Base-by-base conservation (phyloP, 2,113 vertebrate species). In the Cichladusa arquata region DNA sequence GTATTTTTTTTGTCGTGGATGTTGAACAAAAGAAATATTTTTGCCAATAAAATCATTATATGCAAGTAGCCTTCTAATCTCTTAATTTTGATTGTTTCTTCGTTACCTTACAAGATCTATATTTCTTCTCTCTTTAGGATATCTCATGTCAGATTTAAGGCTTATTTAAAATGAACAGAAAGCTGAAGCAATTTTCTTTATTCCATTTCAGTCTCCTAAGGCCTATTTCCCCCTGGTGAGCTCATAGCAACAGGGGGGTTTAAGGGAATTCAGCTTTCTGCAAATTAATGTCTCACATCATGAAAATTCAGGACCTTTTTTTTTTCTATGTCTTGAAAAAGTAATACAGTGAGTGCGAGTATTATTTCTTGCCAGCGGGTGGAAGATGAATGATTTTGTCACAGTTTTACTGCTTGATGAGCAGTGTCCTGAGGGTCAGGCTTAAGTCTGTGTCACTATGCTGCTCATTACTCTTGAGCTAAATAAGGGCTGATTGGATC, bases 391-490 rank as follows among this genome's bases (percentile, higher is more conserved):
- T 98, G 98, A 98, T 98, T 98, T 98, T 98, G 98, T 98, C 98
- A 98, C 98, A 98, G 98, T 98, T 98, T 98, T 98, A 98, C 98
- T 98, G 98, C 98, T 98, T 98, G 98, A 98, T 98, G 98, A 98
- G 98, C 98, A 98, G 98, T 98, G 98, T 98, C 98, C 98, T 98
- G 98, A 98, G 98, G 98, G 98, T 98, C 98, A 98, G 98, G 98
- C 98, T 98, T 98, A 98, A 98, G 98, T 98, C 98, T 98, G 98
- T 98, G 98, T 98, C 98, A 98, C 98, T 98, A 98, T 98, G 98
- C 98, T 98, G 98, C 98, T 98, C 98, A 98, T 98, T 98, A 98
- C 98, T 98, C 98, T 98, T 98, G 98, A 98, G 98, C 98, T 98
- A 98, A 98, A 98, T 98, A 98, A 98, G 98, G 98, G 98, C 98